Conservation (phyloP, 2,113 vertebrate species). For the Eolophus roseicapilla region DNA sequence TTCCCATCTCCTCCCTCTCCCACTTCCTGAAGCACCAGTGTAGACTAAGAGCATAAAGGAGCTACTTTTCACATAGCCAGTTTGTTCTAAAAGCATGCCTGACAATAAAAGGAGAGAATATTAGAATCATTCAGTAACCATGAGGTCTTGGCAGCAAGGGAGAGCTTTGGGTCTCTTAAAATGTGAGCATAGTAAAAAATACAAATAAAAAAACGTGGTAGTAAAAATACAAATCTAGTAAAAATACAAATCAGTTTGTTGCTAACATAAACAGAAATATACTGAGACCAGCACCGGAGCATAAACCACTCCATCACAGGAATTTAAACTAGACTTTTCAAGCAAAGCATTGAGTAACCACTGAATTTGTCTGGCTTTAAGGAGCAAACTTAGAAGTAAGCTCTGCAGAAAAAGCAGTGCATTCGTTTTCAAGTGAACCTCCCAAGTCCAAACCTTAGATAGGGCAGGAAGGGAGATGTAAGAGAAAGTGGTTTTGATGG, state of each 20-base stretch:
- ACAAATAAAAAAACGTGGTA: background rate
- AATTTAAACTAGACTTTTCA: background rate
- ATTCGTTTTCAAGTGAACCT: background rate
- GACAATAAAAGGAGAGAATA: constrained; percentile 14
- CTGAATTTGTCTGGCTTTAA: background rate
- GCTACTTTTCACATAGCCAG: background rate
- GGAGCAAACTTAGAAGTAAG: background rate
- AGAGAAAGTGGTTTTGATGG: background rate
- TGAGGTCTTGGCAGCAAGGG: background rate
- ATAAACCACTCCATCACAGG: background rate
- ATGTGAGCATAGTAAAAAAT: background rate
- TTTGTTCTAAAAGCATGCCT: constrained; percentile 32
- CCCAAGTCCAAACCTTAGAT: background rate
- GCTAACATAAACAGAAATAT: background rate
- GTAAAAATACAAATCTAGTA: background rate
- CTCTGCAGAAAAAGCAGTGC: background rate
- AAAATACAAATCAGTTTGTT: background rate
- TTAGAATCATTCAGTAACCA: constrained; percentile 20
- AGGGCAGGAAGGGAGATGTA: background rate
- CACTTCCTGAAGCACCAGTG: background rate
- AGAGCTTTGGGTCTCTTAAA: constrained; percentile 8
- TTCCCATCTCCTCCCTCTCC: background rate
- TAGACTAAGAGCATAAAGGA: background rate
- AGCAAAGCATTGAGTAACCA: background rate
- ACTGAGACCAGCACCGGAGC: background rate